Percentiles rank a stretch among this genome's conserved stretches.
phyloP scores from a whole-genome alignment of 2,888 invertebrate genomes.

The Heteropelma amictum region DNA sequence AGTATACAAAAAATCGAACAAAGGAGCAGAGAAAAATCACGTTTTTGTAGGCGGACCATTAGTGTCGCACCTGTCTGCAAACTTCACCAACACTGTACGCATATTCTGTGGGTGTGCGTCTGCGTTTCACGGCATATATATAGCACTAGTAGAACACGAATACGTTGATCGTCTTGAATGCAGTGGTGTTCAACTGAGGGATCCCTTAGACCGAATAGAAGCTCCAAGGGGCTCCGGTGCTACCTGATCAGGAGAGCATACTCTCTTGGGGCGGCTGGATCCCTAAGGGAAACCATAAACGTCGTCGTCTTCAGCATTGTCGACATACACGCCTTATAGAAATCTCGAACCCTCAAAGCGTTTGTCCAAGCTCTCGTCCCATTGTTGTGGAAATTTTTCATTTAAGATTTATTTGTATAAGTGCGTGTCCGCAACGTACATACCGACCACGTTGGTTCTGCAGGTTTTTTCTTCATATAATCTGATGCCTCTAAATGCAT shows the following conservation, averaged over 20 bases:
- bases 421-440: constrained; percentile 15
- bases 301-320: constrained; percentile 9
- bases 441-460: not conserved
- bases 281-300: constrained; percentile 26
- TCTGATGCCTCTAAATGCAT: not conserved
- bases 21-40: constrained; percentile 54
- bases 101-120: not conserved
- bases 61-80: constrained; percentile 59
- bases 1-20: not conserved
- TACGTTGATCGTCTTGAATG: constrained; percentile 44
- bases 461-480: constrained; percentile 6
- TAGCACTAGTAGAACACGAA: not conserved
- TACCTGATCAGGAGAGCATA: constrained; percentile 69
- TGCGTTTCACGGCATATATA: too few relatives aligned
- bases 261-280: constrained; percentile 39
- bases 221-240: constrained; percentile 65
- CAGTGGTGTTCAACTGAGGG: constrained; percentile 52
- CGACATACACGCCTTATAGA: constrained; percentile 3
- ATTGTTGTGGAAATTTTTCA: constrained; percentile 72
- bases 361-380: constrained; percentile 59
- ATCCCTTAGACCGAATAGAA: constrained; percentile 19
- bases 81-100: constrained; percentile 6
- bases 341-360: constrained; percentile 60
- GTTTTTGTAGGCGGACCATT: constrained; percentile 49
- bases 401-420: constrained; percentile 8